Evolutionary conservation across 1,140 invertebrate species (phyloP).

Genomic region (Plectrocnemia conspersa): DNA sequence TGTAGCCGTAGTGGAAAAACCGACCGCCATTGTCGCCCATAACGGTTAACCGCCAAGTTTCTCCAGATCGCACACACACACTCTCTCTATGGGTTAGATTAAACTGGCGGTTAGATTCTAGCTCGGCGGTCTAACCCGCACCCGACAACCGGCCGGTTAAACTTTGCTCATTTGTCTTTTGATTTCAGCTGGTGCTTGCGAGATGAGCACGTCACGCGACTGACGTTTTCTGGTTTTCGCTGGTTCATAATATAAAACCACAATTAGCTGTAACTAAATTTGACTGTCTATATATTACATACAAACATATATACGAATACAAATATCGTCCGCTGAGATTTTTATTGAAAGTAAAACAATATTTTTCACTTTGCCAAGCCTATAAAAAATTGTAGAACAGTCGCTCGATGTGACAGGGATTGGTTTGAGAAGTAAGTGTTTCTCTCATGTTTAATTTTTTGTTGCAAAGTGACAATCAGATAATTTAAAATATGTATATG

Average conservation of each 20-base stretch:
- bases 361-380: too few relatives aligned
- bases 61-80: conserved; percentile 25
- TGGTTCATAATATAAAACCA: background rate
- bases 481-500: too few relatives aligned
- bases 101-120: conserved; percentile 20
- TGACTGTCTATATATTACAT: too few relatives aligned
- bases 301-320: too few relatives aligned
- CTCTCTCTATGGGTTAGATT: conserved; percentile 19
- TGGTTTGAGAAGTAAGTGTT: too few relatives aligned
- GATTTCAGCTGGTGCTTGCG: conserved; percentile 20
- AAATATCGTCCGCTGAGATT: too few relatives aligned
- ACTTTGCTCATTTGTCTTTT: conserved; percentile 35
- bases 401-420: too few relatives aligned
- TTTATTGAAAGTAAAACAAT: too few relatives aligned
- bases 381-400: too few relatives aligned
- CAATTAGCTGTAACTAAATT: too few relatives aligned
- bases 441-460: too few relatives aligned
- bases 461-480: too few relatives aligned
- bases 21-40: conserved; percentile 20
- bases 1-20: conserved; percentile 14
- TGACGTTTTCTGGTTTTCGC: background rate
- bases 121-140: conserved; percentile 22
- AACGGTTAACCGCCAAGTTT: conserved; percentile 23
- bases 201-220: background rate
- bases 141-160: conserved; percentile 22